Evolutionary conservation across 2,888 invertebrate genomes (phyloP).

Genomic region (Candidula unifasciata): DNA sequence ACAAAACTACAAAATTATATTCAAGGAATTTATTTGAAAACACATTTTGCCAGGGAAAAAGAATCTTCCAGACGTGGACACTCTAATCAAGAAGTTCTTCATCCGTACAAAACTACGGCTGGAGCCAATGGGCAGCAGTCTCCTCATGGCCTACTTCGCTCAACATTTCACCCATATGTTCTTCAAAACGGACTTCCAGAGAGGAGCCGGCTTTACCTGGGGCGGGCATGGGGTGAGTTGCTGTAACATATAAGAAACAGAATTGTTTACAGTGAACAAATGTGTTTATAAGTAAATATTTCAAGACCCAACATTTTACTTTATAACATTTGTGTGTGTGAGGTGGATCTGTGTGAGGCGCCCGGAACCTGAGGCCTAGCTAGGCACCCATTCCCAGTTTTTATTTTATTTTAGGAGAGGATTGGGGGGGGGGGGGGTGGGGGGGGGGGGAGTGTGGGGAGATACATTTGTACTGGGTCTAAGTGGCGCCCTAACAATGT

Average conservation of each 20-base stretch:
- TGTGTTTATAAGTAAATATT: too few species aligned
- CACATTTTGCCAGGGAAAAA: slow-evolving; percentile 60
- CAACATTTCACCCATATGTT: slow-evolving; percentile 79
- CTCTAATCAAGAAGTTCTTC: slow-evolving; percentile 75
- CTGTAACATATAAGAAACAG: background rate
- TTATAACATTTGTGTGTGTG: too few species aligned
- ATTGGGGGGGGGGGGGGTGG: too few species aligned
- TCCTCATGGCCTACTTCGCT: slow-evolving; percentile 77
- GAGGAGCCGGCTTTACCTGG: slow-evolving; percentile 75
- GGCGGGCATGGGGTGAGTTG: slow-evolving; percentile 77
- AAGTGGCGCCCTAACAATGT: too few species aligned
- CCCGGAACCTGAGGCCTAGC: too few species aligned
- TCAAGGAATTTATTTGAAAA: background rate
- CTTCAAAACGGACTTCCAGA: slow-evolving; percentile 77
- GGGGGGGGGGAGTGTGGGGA: too few species aligned
- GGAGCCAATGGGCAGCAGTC: slow-evolving; percentile 75
- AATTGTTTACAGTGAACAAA: too few species aligned
- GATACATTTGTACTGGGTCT: too few species aligned
- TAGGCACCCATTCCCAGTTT: too few species aligned
- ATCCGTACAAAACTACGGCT: slow-evolving; percentile 74
- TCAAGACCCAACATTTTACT: too few species aligned
- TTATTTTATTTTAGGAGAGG: too few species aligned
- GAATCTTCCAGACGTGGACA: slow-evolving; percentile 66
- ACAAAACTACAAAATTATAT: background rate
- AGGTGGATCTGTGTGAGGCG: too few species aligned